Evolutionary conservation across 2,113 vertebrate species (phyloP), one percentile per base, ranked within the genome.

Genomic region (Phalacrocorax brasilianus): DNA sequence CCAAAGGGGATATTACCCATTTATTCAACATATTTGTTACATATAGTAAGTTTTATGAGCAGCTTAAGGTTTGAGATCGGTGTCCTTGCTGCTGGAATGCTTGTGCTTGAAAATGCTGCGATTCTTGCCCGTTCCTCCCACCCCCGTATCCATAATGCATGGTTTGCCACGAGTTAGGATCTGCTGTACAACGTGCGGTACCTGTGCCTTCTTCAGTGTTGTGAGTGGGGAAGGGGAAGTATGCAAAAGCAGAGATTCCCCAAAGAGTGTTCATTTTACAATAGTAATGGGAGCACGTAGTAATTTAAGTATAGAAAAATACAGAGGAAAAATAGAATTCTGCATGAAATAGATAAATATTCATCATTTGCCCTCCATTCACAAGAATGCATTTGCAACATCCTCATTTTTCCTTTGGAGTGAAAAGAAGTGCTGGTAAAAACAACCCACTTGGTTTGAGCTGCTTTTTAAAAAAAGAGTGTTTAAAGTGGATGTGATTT

Each of bases 341-440:
- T 86, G 40, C 33, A 63, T 88, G 96, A 95, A 96, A 87, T 77
- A 96, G 93, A 92, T 96, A 93, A 93, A 95, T 97, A 89, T 91
- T 88, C 91, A 96, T 91, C 26, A 82, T 75, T 81, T 92, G 83
- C 72, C 87, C 96, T 94, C 91, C 94, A 88, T 95, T 97, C 97
- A 92, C 81, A 89, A 88, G 93, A 93, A 95, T 89, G 74, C 80
- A 96, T 94, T 94, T 96, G 74, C 12, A 49, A 80, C 2, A 8
- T 95, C 42, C 91, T 86, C 59, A 61, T 90, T 95, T 96, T 94
- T 89, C 44, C 78, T 59, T 12, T 63, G 82, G 89, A 95, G 61
- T 96, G 79, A 97, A 97, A 97, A 94, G 70, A 88, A 86, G 32
- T 87, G 74, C 82, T 89, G 91, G 68, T 93, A 91, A 94, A 95